Evolutionary conservation across 2,888 invertebrate species (phyloP), one percentile per base, ranked within the genome.

Genomic region (Leptinotarsa haldemani): DNA sequence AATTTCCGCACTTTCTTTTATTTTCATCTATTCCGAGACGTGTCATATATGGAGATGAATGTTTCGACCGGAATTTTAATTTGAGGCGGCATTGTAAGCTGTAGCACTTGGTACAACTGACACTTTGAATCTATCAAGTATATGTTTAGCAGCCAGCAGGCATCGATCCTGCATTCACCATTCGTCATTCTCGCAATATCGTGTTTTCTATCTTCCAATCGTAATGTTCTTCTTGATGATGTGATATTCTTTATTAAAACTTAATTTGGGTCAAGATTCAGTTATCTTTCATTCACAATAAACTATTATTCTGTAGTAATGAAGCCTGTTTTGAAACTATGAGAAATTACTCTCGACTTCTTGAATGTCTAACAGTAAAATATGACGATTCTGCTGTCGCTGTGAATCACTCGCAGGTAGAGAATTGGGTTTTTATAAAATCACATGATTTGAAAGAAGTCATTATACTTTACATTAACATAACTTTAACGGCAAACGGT

Each of bases 61-160:
- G 20, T 50, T 61, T 40, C 12, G 4, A 65, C 13, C 52, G 71
- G 71, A 71, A 71, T 71, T 65, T 71, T 66, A 71, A 71, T 71
- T 66, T 25, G 13, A 58, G 40, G 48, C 66, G 18, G 22, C 66
- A 66, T 50, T 58, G 66, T 71, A 30, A 20, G 52, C 12, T 52
- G 52, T 18, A 18, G 18, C 18, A 22, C 22, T 56, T 13, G 56
- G 22, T 56, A 22, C 9, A 56, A 22, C 12, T 56, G 56, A 56
- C 56, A 56, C 20, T 18, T 13, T 56, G 56, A 20, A 56, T 56
- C 9, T 9, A 9, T 40, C 40, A 9, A 40, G 40, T 40, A 30
- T 7, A 30, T 7, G 30, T 30, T 30, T 7, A 40, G 40, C 40
- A 40, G 40, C 40, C 40, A 40, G 12, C 12, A 40, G 40, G 9